Evolutionary conservation across 2,113 vertebrate genomes (phyloP).

Genomic region (Phoxinus phoxinus): DNA sequence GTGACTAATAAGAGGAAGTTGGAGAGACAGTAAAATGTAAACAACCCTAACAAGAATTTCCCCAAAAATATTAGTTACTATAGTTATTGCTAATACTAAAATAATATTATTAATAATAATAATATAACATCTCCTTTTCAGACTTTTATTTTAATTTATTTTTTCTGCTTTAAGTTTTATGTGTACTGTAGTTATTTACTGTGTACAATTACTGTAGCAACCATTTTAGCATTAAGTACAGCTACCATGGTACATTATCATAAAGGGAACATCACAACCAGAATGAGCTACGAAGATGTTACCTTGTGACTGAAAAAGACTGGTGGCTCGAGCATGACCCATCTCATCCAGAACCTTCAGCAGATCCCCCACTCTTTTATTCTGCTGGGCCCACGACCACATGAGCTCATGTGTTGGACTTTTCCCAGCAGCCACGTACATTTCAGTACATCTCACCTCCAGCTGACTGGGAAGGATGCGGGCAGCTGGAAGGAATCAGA

Average conservation of each 20-base stretch:
- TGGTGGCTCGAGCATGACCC: constrained; percentile 76
- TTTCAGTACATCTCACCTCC: constrained; percentile 76
- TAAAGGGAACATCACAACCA: background rate
- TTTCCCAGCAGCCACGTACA: constrained; percentile 71
- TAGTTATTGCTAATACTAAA: background rate
- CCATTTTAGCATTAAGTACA: background rate
- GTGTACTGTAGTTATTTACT: background rate
- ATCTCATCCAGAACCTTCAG: constrained; percentile 74
- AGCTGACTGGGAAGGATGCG: constrained; percentile 72
- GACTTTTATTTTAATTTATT: background rate
- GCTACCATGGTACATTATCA: background rate
- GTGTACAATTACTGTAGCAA: background rate
- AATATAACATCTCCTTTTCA: background rate
- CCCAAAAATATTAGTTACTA: background rate
- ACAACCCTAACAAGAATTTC: background rate
- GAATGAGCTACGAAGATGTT: background rate
- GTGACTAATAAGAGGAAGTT: background rate
- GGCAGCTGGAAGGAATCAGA: constrained; percentile 63
- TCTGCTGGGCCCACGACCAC: constrained; percentile 83
- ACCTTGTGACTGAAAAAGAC: constrained; percentile 71
- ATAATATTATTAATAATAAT: background rate
- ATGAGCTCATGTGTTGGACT: constrained; percentile 80
- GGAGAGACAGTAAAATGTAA: background rate
- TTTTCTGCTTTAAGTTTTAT: too few species aligned
- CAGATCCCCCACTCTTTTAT: constrained; percentile 78